Conservation (phyloP, 2,113 vertebrate species). For the Phalacrocorax aristotelis region DNA sequence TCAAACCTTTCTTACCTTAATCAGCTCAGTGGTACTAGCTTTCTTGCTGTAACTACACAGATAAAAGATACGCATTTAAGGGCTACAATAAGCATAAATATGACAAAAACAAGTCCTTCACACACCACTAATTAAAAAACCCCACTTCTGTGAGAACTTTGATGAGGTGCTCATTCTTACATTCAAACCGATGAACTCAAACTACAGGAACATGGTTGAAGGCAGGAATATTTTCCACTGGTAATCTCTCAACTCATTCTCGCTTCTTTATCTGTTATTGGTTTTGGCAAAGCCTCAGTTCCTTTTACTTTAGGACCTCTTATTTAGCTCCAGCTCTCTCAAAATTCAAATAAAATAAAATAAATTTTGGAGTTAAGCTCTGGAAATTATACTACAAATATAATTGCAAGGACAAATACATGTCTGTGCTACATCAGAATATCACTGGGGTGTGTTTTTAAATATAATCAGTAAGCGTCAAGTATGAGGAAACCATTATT, state of each 20-base stretch:
- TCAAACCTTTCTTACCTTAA: rapidly evolving
- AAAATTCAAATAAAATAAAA: background rate
- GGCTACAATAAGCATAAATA: background rate
- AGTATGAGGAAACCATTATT: background rate
- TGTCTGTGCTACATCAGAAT: background rate
- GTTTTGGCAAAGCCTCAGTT: background rate
- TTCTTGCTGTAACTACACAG: background rate
- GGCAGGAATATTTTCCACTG: background rate
- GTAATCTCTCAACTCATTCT: background rate
- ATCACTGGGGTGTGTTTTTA: background rate
- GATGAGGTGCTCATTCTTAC: background rate
- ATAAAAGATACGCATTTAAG: background rate
- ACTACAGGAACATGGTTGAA: background rate
- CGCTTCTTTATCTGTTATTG: background rate
- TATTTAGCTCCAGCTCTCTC: background rate
- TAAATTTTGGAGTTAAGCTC: background rate
- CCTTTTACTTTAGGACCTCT: background rate
- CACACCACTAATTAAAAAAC: background rate
- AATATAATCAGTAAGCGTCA: background rate
- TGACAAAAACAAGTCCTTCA: background rate
- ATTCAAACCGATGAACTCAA: background rate
- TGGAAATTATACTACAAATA: background rate
- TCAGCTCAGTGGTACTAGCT: background rate
- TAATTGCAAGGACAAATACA: background rate
- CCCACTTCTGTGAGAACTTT: background rate